Base-by-base conservation (phyloP, 2,113 vertebrate species). In the Tragelaphus buxtoni region DNA sequence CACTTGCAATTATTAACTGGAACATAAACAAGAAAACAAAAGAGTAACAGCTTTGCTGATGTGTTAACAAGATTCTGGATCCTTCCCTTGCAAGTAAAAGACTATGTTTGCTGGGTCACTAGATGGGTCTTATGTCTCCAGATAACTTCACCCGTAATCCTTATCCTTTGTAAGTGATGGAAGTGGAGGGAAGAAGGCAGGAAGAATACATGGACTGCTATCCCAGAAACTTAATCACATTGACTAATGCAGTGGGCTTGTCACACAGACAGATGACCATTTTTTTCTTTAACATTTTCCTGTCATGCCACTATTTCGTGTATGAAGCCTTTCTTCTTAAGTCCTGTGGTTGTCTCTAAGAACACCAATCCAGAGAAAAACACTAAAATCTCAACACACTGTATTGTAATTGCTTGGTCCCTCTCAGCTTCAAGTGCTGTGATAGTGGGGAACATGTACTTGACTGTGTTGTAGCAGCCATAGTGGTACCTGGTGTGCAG, bases 261-360 rank as follows among this genome's bases (percentile, higher is more conserved):
- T 58, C 45, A 47, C 17, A 77, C 24, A 51, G 13, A 58, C 1
- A 22, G 47, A 30, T 3, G 24, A 30, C 8, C 28, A 14, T 9
- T 90, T 8, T 65, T 72, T 96, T n/a, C 22, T 94, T 58, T 82
- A 56, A 63, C 30, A 83, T 95, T 83, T 91, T 96, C 72, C 61
- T 49, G 26, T 63, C 51, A 53, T 45, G 53, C 28, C 32, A 72
- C 22, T 88, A 58, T 81, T 88, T 47, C 18, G 13, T 51, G n/a
- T 51, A 32, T 1, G 32, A 17, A 69, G 42, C 9, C 72, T 90
- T 72, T 90, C 30, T 35, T 72, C 53, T 45, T 35, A n/a, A 84
- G n/a, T 53, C 11, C 35, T 76, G 1, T 26, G 65, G 56, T 14
- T 93, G 7, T 7, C 7, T 55, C 32, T 47, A 65, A 72, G 30